Base-by-base conservation (phyloP, 2,797 vertebrate species). In the Hapalemur alaotrensis region DNA sequence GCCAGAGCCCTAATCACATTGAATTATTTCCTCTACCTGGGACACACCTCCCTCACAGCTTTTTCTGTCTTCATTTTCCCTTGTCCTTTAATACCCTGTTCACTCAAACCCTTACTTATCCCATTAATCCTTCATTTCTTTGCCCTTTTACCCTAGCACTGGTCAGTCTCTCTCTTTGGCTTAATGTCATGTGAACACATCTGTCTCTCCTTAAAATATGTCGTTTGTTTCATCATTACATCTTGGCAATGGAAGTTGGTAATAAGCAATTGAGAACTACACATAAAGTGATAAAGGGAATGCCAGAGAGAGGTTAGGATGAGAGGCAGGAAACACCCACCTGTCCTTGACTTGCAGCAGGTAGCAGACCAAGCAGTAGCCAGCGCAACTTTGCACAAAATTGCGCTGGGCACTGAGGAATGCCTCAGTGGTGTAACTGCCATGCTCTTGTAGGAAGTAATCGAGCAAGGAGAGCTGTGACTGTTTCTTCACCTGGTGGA, bases 331-430 rank as follows among this genome's bases (percentile, higher is more conserved):
- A 79, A 57, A 46, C 57, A 96, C 97, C 97, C 87, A 99, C 99
- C 99, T 99, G 99, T 99, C 99, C 95, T 99, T 99, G 96, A 99
- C 99, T 98, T 99, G 99, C 97, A 99, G 99, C 89, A 99, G 99
- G 98, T 99, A 99, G 81, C 99, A 99, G 96, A 99, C 99, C 83
- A 99, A 98, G 96, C 99, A 99, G 98, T 99, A 99, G 0, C 99
- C 99, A 0, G 99, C 99, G 0, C 99, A 99, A 98, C 99, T 99
- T 98, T 99, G 99, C 5, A 99, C 99, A 0, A 99, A 99, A 97
- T 99, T 99, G 82, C 99, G 98, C 98, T 99, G 99, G 0, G 99
- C 99, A 0, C 98, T 99, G 43, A 99, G 99, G 98, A 99, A 99
- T 0, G 98, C 99, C 94, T 99, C 99, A 0, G 99, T 99, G 96